Evolutionary conservation across 2,113 vertebrate genomes (phyloP), one percentile per base, ranked within the genome.

Genomic region (Scopus umbretta): DNA sequence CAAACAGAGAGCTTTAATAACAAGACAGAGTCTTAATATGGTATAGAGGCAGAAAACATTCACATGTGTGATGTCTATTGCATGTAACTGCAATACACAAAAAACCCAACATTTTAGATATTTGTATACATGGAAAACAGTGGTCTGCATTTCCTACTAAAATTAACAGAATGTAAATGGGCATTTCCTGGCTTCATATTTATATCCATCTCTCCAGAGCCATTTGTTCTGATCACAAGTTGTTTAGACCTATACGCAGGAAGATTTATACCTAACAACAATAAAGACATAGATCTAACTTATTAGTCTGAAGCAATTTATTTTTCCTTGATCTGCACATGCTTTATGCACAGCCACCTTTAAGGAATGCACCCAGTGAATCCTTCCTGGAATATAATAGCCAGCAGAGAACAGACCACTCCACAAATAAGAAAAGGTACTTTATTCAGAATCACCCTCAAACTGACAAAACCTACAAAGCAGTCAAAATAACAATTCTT

Each of bases 311-410:
- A 91, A 84, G 59, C 68, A 76, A 79, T 93, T 89, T 71, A 40
- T 91, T 91, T 78, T 74, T 42, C 47, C 65, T 84, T 84, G 61
- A 90, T 90, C 84, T 91, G 20, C 78, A 81, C 43, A 30, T 40
- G 47, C 38, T 91, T 86, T 93, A 93, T 87, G 47, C 79, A 74
- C 55, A 68, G 81, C 75, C 92, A 92, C 74, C 73, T 84, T 94
- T 91, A 91, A 87, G 80, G 80, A 94, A 83, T 65, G 43, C 14
- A 38, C 40, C 26, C 72, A 65, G 45, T 59, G 84, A 74, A 89
- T 93, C 59, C 55, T 80, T 62, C 55, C 52, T 81, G 73, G 73
- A 78, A 89, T 74, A 86, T 62, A 89, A 86, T 9, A 80, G 25
- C 40, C 63, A 83, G 55, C 66, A 89, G 40, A 93, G n/a, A 86